Base-by-base conservation (phyloP, 2,113 vertebrate genomes). In the Hystrix brachyura region DNA sequence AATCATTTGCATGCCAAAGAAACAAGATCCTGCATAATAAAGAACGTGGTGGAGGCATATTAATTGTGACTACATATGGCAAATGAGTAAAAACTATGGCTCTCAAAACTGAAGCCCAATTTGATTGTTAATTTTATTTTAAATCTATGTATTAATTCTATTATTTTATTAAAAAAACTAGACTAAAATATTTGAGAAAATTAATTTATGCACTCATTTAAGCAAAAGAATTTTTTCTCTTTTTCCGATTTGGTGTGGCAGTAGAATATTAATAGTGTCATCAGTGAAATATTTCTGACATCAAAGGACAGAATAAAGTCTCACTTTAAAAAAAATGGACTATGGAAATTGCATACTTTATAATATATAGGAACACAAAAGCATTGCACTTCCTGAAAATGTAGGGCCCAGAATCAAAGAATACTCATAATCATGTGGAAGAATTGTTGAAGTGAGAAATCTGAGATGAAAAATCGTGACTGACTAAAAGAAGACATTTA, bases 401-500 rank as follows among this genome's bases (percentile, higher is more conserved):
- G 32, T 94, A 21, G 32, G 7, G 13, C 55, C 51, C 87, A 21
- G 90, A 96, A 95, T 74, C 29, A 90, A 93, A 59, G 79, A 90
- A 57, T 46, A 57, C 15, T 69, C 43, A 55, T 19, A 92, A 88
- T 81, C 51, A 84, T 93, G 74, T 80, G 80, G 23, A 87, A 93
- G 27, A 95, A 97, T 38, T 97, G 32, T 71, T 92, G 80, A 46
- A 96, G 71, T 87, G 72, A 27, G 71, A 94, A 91, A 71, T 88
- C 51, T 69, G 32, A 86, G 43, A 85, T 87, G 51, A 92, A 92
- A 96, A 97, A 94, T 95, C 43, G 69, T 94, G 59, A 96, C 71
- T 95, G 72, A 89, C 85, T 97, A 53, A 91, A 96, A 64, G 12
- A 91, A 95, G 51, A 60, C 90, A 95, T 94, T 97, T 81, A 87